Percentiles rank a stretch among this genome's conserved stretches.
phyloP scores from a whole-genome alignment of 2,888 invertebrate species.

The Drosophila birchii region DNA sequence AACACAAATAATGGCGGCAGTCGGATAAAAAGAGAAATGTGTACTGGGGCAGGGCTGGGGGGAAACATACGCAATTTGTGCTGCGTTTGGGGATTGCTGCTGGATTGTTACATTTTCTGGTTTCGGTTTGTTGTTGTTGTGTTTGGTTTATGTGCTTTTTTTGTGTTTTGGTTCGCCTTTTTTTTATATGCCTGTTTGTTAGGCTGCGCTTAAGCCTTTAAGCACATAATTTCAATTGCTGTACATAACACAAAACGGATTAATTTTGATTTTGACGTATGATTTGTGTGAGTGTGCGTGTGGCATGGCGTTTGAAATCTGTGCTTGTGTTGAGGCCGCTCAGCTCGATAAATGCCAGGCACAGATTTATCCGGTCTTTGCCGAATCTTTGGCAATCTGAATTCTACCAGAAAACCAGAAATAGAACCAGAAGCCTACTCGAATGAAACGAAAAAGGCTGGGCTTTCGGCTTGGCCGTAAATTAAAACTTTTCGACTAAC shows the following conservation, averaged over 20 bases:
- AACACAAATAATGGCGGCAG: constrained; percentile 75
- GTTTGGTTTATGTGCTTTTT: constrained; percentile 32
- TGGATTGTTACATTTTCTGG: constrained; percentile 56
- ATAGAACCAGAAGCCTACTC: constrained; percentile 24
- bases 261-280: constrained; percentile 80
- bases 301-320: constrained; percentile 15
- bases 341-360: constrained; percentile 30
- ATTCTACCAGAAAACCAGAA: constrained; percentile 6
- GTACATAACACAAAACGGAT: constrained; percentile 78
- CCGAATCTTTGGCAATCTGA: constrained; percentile 7
- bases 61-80: constrained; percentile 76
- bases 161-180: constrained; percentile 13
- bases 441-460: constrained; percentile 11
- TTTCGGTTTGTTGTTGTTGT: constrained; percentile 25
- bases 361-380: constrained; percentile 23
- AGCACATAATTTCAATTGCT: constrained; percentile 80
- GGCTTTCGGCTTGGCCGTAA: constrained; percentile 14
- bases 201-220: constrained; percentile 72
- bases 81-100: constrained; percentile 59
- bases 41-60: constrained; percentile 21
- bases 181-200: constrained; percentile 51
- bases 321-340: constrained; percentile 15
- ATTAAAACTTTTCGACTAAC: constrained; percentile 11
- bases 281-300: constrained; percentile 55
- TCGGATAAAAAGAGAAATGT: constrained; percentile 46